Evolutionary conservation across 1,140 invertebrate species (phyloP), one percentile per base, ranked within the genome.

Genomic region (Apis mellifera): DNA sequence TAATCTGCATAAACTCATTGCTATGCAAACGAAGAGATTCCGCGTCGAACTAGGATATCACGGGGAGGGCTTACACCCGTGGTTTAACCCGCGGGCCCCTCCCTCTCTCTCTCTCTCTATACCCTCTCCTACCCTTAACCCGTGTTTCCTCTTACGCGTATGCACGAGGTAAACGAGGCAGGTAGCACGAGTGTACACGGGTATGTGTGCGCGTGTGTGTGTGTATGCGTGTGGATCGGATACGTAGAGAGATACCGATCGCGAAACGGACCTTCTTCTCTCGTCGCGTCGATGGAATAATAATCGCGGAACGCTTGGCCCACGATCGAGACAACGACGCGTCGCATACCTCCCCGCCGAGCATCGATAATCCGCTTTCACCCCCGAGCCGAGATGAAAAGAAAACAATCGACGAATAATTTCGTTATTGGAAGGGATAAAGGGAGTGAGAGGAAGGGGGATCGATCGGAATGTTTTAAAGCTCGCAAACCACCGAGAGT

Each of bases 1-100:
- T 93, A 92, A 94, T 94, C 92, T 94, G 92, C 93, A 94, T 94
- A 94, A 94, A 93, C 92, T 94, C 93, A 94, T 94, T 93, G 92
- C 92, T 91, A 94, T 94, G 93, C 92, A 94, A 94, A 94, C 93
- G 89, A 90, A 92, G 91, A 92, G 91, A 91, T 90, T 92, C 91
- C 87, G 90, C 86, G 85, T 91, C 89, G 86, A 92, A 91, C 91
- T 88, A 90, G 91, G 84, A 89, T 89, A 88, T 83, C 87, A 79
- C 72, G 77, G 59, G 80, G 57, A 86, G 86, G 86, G 86, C 86
- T 84, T 89, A 89, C 78, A 78, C 55, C 32, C 75, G 57, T 57
- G 75, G 85, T 84, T 86, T 85, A 84, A 76, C 85, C 48, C 32
- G 32, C 32, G 73, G 64, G 64, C 59, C 87, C 83, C 52, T 65